Evolutionary conservation across 2,797 vertebrate species (phyloP), one percentile per base, ranked within the genome.

Genomic region (Poeciliopsis infans): DNA sequence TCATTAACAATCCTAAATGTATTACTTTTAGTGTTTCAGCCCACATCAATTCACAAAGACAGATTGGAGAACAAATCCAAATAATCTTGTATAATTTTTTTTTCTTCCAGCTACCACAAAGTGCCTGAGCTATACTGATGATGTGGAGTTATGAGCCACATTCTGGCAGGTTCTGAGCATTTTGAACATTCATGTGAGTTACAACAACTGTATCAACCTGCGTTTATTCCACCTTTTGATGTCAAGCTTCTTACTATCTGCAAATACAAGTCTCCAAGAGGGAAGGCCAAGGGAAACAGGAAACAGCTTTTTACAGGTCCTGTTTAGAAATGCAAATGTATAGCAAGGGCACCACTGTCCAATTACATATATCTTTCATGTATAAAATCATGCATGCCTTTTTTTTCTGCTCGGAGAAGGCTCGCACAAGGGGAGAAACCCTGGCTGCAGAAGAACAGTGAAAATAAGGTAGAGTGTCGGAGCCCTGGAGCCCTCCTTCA

Each of bases 321-420:
- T 95, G 93, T 94, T 95, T 95, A 93, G 94, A 96, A 96, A 95
- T 96, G 93, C 95, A 96, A 95, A 96, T 95, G 92, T 66, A 90
- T 92, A 81, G 89, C 93, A 95, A 92, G 90, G 95, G 91, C 92
- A 87, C 90, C 88, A 92, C 93, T 91, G 95, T 96, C 95, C 95
- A 96, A 96, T 96, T 96, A 96, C 95, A 96, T 95, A 95, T 93
- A 95, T 95, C 95, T 96, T 95, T 95, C 96, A 95, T 95, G 94
- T 96, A 95, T 95, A 93, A 96, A 96, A 95, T 96, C 95, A 95
- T 96, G 95, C 95, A 94, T 95, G 94, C 90, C 90, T 94, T 85
- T 88, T 91, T 92, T 91, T 92, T 91, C 13, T 80, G 76, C 88
- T 91, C 85, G 86, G 86, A 91, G 91, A 94, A 93, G 92, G 93